Conservation (phyloP, 2,888 invertebrate species). For the Incurvaria masculella region DNA sequence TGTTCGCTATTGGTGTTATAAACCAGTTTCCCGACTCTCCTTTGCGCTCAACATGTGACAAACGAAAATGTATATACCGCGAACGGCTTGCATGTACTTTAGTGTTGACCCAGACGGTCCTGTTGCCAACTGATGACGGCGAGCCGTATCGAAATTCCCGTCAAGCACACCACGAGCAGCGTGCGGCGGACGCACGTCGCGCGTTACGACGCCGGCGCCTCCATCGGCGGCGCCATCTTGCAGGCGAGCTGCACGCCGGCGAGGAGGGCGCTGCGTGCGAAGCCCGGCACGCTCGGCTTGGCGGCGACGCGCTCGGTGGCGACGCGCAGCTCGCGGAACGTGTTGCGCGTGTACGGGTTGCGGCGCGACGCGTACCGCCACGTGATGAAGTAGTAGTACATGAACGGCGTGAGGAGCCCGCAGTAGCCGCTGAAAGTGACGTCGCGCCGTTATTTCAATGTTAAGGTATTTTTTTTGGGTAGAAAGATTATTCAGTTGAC, state of each 20-base stretch:
- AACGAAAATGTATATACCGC: too few relatives aligned
- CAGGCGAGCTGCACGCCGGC: constrained; percentile 66
- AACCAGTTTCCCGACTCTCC: too few relatives aligned
- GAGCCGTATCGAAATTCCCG: too few relatives aligned
- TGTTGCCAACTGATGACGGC: too few relatives aligned
- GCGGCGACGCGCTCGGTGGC: constrained; percentile 65
- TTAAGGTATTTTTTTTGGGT: too few relatives aligned
- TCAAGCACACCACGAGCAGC: not conserved
- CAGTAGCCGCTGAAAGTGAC: constrained; percentile 86
- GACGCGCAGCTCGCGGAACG: constrained; percentile 84
- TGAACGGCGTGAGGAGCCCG: constrained; percentile 87
- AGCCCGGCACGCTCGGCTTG: constrained; percentile 66
- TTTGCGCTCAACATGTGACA: not conserved
- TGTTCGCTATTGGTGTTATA: too few relatives aligned
- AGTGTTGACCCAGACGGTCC: too few relatives aligned
- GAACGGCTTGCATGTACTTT: too few relatives aligned
- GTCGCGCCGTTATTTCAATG: too few relatives aligned
- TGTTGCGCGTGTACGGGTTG: constrained; percentile 93
- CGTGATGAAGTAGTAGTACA: constrained; percentile 95
- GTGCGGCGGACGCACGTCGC: constrained; percentile 3
- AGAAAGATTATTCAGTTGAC: too few relatives aligned
- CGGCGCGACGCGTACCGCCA: constrained; percentile 89
- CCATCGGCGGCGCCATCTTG: constrained; percentile 71
- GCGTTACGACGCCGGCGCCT: constrained; percentile 26
- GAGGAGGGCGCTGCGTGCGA: constrained; percentile 58